phyloP scores from a whole-genome alignment of 2,888 invertebrate genomes.

The Platerodrilus igneus region DNA sequence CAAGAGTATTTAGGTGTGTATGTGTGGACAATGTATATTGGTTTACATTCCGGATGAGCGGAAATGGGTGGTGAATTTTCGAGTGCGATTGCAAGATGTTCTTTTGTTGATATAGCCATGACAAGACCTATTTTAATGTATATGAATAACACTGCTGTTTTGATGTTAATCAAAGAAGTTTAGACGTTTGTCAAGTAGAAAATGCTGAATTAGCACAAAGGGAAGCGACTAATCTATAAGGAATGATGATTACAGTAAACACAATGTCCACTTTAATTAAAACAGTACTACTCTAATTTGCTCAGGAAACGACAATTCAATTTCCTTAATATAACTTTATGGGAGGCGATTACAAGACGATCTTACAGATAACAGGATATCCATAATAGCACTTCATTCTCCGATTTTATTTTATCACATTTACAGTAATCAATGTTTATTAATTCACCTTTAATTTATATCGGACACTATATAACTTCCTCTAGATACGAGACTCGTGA shows the following conservation, averaged over 20 bases:
- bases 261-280: conserved; percentile 13
- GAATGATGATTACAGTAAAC: too few species aligned
- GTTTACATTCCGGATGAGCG: conserved; percentile 33
- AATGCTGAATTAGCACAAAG: too few species aligned
- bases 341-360: conserved; percentile 9
- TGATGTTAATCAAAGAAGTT: too few species aligned
- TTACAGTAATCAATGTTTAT: conserved; percentile 16
- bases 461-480: too few species aligned
- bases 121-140: too few species aligned
- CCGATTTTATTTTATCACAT: conserved; percentile 12
- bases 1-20: conserved; percentile 23
- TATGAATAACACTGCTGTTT: too few species aligned
- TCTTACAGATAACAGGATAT: conserved; percentile 17
- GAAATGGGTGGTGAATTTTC: conserved; percentile 42
- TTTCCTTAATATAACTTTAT: conserved; percentile 23
- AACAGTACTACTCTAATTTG: conserved; percentile 13
- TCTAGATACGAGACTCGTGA: too few species aligned
- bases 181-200: too few species aligned
- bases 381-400: conserved; percentile 17
- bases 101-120: too few species aligned
- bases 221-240: too few species aligned
- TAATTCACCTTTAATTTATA: conserved; percentile 7
- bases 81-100: conserved; percentile 25
- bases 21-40: conserved; percentile 32
- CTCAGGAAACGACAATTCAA: conserved; percentile 26